These are phyloP conservation scores for Calidris pugnax DNA, from an alignment of 2,113 vertebrate genomes.

Conservation along the genomic window DNA sequence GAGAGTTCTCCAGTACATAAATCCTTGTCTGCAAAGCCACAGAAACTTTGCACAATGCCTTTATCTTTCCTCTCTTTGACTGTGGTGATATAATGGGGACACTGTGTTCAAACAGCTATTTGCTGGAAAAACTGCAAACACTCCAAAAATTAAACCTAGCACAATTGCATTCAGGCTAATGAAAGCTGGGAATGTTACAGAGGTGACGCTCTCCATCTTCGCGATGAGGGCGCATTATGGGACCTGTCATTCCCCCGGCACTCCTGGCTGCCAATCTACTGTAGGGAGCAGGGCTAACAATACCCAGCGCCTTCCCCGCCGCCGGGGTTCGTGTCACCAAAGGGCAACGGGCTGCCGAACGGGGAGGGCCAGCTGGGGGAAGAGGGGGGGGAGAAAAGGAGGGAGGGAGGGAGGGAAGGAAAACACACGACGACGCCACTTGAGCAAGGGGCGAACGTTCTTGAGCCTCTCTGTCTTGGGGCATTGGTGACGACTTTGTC, in stretches of 20 bases:
- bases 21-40: conserved; percentile 65
- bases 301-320: background rate
- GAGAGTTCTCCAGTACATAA: conserved; percentile 66
- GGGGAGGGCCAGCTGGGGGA: background rate
- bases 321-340: background rate
- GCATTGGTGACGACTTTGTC: background rate
- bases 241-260: conserved; percentile 49
- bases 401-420: background rate
- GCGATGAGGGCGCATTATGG: conserved; percentile 46
- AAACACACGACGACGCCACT: background rate
- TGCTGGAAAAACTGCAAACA: conserved; percentile 69
- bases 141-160: conserved; percentile 72
- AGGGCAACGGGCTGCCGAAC: background rate
- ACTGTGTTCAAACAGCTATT: conserved; percentile 70
- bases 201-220: conserved; percentile 67
- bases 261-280: conserved; percentile 66
- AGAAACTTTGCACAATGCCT: conserved; percentile 68
- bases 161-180: conserved; percentile 68
- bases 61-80: conserved; percentile 67
- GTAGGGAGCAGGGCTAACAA: conserved; percentile 32
- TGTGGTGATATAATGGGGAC: conserved; percentile 66
- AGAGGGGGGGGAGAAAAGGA: no score
- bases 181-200: conserved; percentile 60
- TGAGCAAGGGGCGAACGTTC: background rate
- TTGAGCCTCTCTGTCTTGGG: background rate